Evolutionary conservation across 2,113 vertebrate genomes (phyloP).

Genomic region (Chaetops frenatus): DNA sequence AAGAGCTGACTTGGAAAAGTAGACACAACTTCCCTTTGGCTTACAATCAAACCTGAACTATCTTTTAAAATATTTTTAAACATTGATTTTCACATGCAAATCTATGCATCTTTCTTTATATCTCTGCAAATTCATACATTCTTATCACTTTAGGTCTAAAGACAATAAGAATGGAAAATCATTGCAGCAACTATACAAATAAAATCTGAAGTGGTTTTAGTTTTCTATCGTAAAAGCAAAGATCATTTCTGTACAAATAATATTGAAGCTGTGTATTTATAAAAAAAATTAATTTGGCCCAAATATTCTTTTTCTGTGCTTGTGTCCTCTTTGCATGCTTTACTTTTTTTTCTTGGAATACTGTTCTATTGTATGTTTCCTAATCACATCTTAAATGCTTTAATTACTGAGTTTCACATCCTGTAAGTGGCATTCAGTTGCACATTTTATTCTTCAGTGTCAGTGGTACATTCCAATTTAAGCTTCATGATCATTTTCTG

Average conservation of each 20-base stretch:
- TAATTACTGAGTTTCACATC: not conserved
- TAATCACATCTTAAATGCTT: not conserved
- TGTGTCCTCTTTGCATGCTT: not conserved
- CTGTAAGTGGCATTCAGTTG: not conserved
- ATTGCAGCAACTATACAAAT: not conserved
- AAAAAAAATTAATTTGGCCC: not conserved
- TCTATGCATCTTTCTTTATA: not conserved
- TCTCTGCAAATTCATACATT: not conserved
- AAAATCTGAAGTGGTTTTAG: not conserved
- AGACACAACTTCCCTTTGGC: not conserved
- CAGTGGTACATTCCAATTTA: not conserved
- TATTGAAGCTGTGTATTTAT: not conserved
- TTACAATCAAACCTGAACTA: not conserved
- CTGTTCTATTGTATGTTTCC: not conserved
- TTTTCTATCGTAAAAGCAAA: not conserved
- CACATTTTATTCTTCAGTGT: not conserved
- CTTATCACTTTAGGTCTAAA: not conserved
- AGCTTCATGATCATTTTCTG: not conserved
- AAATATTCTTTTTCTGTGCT: not conserved
- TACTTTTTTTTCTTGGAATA: not conserved
- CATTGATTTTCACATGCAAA: not conserved
- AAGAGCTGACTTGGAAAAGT: not conserved
- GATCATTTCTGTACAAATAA: not conserved
- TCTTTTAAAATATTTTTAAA: not conserved
- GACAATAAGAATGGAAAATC: not conserved